Conservation (phyloP, 2,113 vertebrate genomes). For the Pedionomus torquatus region DNA sequence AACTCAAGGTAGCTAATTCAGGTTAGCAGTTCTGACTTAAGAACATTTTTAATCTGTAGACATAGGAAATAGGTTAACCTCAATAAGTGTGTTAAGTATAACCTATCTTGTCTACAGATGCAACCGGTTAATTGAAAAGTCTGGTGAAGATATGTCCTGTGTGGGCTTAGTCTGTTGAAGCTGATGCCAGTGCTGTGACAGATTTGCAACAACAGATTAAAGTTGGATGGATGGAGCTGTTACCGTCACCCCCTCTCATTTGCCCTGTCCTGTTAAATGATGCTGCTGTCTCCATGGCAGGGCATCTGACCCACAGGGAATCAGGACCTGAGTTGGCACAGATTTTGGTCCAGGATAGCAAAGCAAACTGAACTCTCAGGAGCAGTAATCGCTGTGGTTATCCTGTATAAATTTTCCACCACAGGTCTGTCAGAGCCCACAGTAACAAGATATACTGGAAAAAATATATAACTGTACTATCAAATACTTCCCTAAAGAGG, state of each 20-base stretch:
- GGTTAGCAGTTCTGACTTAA: not conserved
- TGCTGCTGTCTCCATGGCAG: not conserved
- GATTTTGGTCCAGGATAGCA: not conserved
- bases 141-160: not conserved
- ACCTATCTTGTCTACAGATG: not conserved
- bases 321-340: not conserved
- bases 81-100: not conserved
- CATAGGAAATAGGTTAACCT: not conserved
- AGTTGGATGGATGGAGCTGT: slow-evolving; percentile 5
- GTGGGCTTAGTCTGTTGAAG: not conserved
- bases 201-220: slow-evolving; percentile 1
- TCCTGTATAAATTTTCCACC: not conserved
- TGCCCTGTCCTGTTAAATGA: not conserved
- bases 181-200: not conserved
- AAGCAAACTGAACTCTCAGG: not conserved
- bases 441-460: not conserved
- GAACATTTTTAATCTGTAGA: not conserved
- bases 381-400: not conserved
- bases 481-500: not conserved
- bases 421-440: not conserved
- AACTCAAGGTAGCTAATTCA: not conserved
- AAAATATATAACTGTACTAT: not conserved
- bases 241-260: not conserved
- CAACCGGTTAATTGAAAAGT: not conserved
- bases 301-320: not conserved